phyloP scores from a whole-genome alignment of 2,797 vertebrate species.

The Aldrovandia affinis region DNA sequence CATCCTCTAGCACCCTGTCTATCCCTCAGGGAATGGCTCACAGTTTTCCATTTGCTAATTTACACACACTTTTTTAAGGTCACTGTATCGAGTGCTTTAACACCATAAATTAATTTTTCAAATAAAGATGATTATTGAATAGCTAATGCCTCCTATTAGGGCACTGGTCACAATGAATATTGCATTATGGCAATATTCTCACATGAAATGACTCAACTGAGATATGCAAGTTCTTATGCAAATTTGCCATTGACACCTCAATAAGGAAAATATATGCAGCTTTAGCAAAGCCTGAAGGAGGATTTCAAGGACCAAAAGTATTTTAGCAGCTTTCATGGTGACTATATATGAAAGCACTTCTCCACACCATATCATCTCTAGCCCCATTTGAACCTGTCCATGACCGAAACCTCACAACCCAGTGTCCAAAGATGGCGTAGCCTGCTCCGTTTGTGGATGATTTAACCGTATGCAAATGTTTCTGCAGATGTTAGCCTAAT shows the following conservation, averaged over 20 bases:
- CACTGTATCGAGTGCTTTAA: background rate
- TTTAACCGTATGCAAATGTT: background rate
- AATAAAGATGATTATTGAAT: background rate
- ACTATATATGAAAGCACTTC: too few species aligned
- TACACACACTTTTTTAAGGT: too few species aligned
- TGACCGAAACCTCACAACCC: too few species aligned
- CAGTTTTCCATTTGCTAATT: conserved; percentile 3
- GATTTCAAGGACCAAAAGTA: too few species aligned
- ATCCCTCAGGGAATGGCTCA: conserved; percentile 60
- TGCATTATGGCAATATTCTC: background rate
- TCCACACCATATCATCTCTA: too few species aligned
- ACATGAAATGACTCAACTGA: background rate
- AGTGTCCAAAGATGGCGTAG: too few species aligned
- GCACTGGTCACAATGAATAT: background rate
- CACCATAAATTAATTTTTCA: background rate
- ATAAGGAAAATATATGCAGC: conserved; percentile 34
- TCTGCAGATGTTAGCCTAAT: background rate
- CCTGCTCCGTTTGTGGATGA: too few species aligned
- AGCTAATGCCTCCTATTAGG: background rate
- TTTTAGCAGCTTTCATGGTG: too few species aligned
- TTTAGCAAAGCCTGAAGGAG: too few species aligned
- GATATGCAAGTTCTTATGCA: conserved; percentile 39
- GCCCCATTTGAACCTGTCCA: too few species aligned
- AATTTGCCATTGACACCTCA: conserved; percentile 67
- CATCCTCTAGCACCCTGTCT: background rate